Conservation (phyloP, 2,113 vertebrate genomes). For the Trichomycterus rosablanca region DNA sequence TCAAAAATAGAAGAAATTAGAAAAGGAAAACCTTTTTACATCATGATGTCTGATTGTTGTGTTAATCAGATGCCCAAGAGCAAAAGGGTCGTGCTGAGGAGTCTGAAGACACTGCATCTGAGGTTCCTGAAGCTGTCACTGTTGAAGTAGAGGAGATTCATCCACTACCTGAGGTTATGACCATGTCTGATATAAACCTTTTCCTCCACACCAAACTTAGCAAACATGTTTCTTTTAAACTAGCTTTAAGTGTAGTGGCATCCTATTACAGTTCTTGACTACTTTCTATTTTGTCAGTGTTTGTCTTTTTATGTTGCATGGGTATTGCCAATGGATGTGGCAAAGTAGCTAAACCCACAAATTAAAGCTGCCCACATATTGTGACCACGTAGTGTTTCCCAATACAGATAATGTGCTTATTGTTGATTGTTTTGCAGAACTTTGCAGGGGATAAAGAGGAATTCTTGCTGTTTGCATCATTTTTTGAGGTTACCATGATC, state of each 20-base stretch:
- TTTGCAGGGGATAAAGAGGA: slow-evolving; percentile 77
- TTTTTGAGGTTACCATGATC: slow-evolving; percentile 92
- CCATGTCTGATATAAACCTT: neutral
- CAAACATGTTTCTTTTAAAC: neutral
- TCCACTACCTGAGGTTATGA: slow-evolving; percentile 79
- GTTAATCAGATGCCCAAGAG: slow-evolving; percentile 35
- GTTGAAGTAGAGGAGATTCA: slow-evolving; percentile 85
- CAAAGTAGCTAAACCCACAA: no score
- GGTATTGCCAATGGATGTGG: no score
- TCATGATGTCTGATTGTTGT: no score
- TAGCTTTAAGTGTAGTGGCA: no score
- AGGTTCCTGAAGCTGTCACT: slow-evolving; percentile 76
- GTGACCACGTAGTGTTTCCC: no score
- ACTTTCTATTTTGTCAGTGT: no score
- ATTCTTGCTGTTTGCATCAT: slow-evolving; percentile 82
- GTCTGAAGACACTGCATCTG: slow-evolving; percentile 39
- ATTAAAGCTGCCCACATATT: no score
- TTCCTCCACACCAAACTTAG: neutral
- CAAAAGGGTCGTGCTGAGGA: slow-evolving; percentile 47
- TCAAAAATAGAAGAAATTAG: no score
- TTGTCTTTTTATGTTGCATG: no score
- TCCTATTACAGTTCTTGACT: no score
- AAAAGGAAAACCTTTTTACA: no score
- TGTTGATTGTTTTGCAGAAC: slow-evolving; percentile 67
- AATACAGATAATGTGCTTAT: no score